A percentile compares a stretch with the other conserved stretches of the same genome.
These are phyloP conservation scores for Pipistrellus pygmaeus DNA, from an alignment of 2,797 vertebrate species.

Conservation along the genomic window DNA sequence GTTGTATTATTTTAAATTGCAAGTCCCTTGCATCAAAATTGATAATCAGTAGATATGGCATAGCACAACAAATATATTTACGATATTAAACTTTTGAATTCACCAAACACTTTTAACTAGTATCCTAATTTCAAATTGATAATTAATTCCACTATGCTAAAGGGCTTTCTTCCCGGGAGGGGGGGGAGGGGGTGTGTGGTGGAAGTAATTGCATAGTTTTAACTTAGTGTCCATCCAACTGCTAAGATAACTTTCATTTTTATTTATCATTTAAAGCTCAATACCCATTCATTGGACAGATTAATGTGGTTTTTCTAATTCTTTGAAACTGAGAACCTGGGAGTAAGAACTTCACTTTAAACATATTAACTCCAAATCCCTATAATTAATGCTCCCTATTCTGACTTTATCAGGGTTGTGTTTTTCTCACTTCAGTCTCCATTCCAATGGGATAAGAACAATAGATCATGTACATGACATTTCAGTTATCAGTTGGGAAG, in stretches of 20 bases:
- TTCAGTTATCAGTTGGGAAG: neutral
- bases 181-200: neutral
- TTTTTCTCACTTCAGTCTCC: neutral
- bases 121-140: conserved; percentile 58
- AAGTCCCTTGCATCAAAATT: neutral
- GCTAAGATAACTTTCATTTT: neutral
- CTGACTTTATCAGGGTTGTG: neutral
- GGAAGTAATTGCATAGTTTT: conserved; percentile 47
- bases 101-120: conserved; percentile 17
- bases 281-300: neutral
- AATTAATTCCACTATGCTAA: conserved; percentile 14
- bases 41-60: conserved; percentile 54
- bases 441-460: neutral
- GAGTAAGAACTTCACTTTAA: neutral
- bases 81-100: neutral
- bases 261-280: conserved; percentile 31
- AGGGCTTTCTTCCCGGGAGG: neutral
- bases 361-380: neutral
- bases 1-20: conserved; percentile 5
- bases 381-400: neutral
- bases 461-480: neutral
- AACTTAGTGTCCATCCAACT: neutral
- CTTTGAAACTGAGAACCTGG: neutral
- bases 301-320: conserved; percentile 6
- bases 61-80: neutral